Evolutionary conservation across 2,888 invertebrate species (phyloP).

Genomic region (Trachelus tabidus): DNA sequence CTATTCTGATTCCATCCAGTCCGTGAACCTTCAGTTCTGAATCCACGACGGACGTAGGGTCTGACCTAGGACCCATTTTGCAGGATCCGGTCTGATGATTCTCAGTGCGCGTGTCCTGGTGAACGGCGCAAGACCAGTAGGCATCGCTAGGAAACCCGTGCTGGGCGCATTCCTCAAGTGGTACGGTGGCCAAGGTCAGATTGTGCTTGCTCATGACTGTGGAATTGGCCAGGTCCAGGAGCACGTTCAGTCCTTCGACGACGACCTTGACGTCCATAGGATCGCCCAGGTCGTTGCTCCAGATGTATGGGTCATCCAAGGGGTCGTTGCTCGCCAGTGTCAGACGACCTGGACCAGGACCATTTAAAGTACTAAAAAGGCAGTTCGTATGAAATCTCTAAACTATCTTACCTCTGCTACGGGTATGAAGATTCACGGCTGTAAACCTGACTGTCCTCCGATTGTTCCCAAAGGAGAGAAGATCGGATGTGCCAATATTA

Average conservation of each 20-base stretch:
- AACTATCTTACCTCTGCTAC: slow-evolving; percentile 69
- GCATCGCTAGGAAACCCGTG: slow-evolving; percentile 67
- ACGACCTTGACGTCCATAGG: slow-evolving; percentile 74
- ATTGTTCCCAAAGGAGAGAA: neutral
- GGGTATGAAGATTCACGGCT: slow-evolving; percentile 74
- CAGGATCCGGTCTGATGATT: slow-evolving; percentile 85
- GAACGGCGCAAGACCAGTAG: slow-evolving; percentile 80
- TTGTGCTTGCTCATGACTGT: slow-evolving; percentile 56
- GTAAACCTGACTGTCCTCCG: slow-evolving; percentile 65
- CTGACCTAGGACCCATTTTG: slow-evolving; percentile 80
- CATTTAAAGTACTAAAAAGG: too few relatives aligned
- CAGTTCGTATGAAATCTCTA: too few relatives aligned
- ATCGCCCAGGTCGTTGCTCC: slow-evolving; percentile 80
- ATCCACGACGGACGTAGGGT: slow-evolving; percentile 81
- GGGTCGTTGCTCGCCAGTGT: slow-evolving; percentile 76
- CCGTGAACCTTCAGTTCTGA: slow-evolving; percentile 74
- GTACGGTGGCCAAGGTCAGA: slow-evolving; percentile 24
- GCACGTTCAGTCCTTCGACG: slow-evolving; percentile 72
- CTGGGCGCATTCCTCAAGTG: slow-evolving; percentile 33
- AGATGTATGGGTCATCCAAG: slow-evolving; percentile 75
- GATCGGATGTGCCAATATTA: slow-evolving; percentile 45
- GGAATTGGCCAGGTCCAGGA: slow-evolving; percentile 70
- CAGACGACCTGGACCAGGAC: slow-evolving; percentile 61
- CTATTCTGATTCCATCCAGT: slow-evolving; percentile 67
- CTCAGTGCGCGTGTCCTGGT: slow-evolving; percentile 78